A percentile compares a stretch with the other conserved stretches of the same genome.
Conservation (phyloP, 2,113 vertebrate species). For the Xenopus tropicalis region UCB_Xtro_10.0 CM004444.2:166967501-166968000, state of each 20-base stretch:
- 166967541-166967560: too few species aligned
- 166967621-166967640: slow-evolving; percentile 32
- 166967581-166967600: slow-evolving; percentile 11
- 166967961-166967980: too few species aligned
- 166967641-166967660: slow-evolving; percentile 35
- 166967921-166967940: too few species aligned
- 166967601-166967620: background rate
- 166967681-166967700: slow-evolving; percentile 28
- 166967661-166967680: slow-evolving; percentile 34
- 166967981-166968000: too few species aligned
- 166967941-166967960: too few species aligned
- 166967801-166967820: background rate
- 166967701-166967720: background rate
- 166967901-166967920: too few species aligned
- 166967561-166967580: slow-evolving; percentile 25
- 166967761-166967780: background rate
- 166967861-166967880: background rate
- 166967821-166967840: background rate
- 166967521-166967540: background rate
- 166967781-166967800: background rate
- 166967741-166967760: slow-evolving; percentile 24
- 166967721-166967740: slow-evolving; percentile 33
- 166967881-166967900: too few species aligned
- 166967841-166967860: background rate
- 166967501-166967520: background rate